Base-by-base conservation (phyloP, 2,888 invertebrate species). In the Phorcus lineatus region DNA sequence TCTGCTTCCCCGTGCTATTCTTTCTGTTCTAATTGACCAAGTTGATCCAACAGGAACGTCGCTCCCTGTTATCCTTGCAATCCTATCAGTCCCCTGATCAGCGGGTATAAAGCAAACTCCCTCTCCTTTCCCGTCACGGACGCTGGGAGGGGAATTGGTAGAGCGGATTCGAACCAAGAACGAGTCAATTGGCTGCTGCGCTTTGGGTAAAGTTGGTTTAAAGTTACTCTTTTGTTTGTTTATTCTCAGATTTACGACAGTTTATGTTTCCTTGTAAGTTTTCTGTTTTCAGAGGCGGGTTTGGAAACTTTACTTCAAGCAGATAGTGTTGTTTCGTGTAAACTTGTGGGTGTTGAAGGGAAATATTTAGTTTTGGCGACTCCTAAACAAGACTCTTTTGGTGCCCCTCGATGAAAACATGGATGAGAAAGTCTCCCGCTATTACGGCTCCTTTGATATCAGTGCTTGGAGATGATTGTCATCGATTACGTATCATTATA, bases 231-330 rank as follows among this genome's bases (percentile, higher is more conserved):
- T 11, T 0, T 70, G 40, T 70, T 70, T 70, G 40, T 70, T 70
- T 70, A 70, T 70, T 40, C 70, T 70, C 70, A 70, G 36, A 70
- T 70, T 31, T 70, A 70, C 70, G 70, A 70, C 40, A 70, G 70
- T 70, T 70, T 70, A 36, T 70, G 70, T 70, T 70, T 70, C 70
- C 28, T 70, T 70, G 70, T 70, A 70, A 36, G 70, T 40, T 70
- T 70, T 70, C 70, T 70, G 36, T 70, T 70, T 70, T 70, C 70
- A 19, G 36, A 70, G 31, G 40, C 36, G 19, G 40, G 31, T n/a
- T 31, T 70, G 36, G 70, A 70, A 70, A 36, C 36, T 70, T 24
- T 70, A 70, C 36, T 36, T 70, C 70, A 70, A 70, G 31, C 31
- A 19, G 70, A 70, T 70, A 36, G 28, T 28, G 36, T 70, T 70